Evolutionary conservation across 2,888 invertebrate species (phyloP), one percentile per base, ranked within the genome.

Genomic region (Elysia crispata): DNA sequence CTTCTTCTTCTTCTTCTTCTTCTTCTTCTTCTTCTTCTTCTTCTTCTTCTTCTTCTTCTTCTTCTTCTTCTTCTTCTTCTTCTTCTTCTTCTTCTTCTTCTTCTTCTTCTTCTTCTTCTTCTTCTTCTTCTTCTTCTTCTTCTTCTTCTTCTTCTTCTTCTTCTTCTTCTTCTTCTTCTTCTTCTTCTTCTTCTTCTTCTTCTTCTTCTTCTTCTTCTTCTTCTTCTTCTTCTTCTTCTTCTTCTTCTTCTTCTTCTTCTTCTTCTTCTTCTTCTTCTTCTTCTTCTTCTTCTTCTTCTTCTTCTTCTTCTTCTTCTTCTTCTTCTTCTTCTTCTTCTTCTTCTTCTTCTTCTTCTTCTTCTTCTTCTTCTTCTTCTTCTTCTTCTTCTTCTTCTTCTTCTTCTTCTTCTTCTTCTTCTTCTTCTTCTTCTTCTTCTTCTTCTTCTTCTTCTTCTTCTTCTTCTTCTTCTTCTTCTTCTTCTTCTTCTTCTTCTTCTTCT

Each of bases 401-500:
- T n/a, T n/a, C n/a, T n/a, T n/a, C n/a, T n/a, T n/a, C n/a, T n/a
- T n/a, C n/a, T n/a, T n/a, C n/a, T n/a, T 18, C 28, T 1, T 28
- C 20, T 25, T 57, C 57, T 15, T 18, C 30, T 6, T 23, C 23
- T 18, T 30, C 8, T 72, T 49, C 18, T n/a, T 3, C 18, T 72
- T 25, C 30, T 60, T 60, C 60, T 74, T 31, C 60, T 57, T 54
- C 74, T 74, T 54, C 60, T 60, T 60, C 50, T 73, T 73, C 50
- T 73, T 54, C 50, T 50, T 49, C 50, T 73, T 49, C 50, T 73
- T 49, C 50, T 73, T 54, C 73, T 50, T 23, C 60, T 60, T 30
- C 11, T 57, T 25, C 60, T 60, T 30, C 57, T 28, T 8, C 6
- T 28, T 3, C 30, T 60, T 3, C 31, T 60, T n/a, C 20, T 57